Base-by-base conservation (phyloP, 2,797 vertebrate genomes). In the Chelonia mydas region DNA sequence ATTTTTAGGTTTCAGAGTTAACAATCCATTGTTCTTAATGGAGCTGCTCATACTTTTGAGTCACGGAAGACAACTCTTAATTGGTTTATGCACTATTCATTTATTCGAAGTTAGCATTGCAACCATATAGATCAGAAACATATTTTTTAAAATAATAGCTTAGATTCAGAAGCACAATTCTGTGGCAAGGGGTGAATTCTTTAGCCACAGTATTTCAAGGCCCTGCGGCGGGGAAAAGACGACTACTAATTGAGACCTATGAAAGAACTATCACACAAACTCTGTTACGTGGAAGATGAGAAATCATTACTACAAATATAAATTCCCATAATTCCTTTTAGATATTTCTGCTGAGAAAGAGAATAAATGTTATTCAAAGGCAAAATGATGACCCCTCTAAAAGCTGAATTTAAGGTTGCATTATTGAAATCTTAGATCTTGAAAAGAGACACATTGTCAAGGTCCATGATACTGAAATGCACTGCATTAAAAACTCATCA, bases 401-500 rank as follows among this genome's bases (percentile, higher is more conserved):
- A 76, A 6, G 13, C 0, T 21, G 41, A 88, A 10, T 28, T 83
- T 11, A 31, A 96, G 15, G 41, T 49, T 68, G 28, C n/a, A 83
- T 57, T 79, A 41, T 37, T 85, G 89, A 65, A 45, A 81, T 65
- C 49, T 28, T 25, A 86, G 54, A 31, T 51, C 89, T 89, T 12
- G 25, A 86, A 86, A 93, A 33, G 28, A 86, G 10, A 47, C 72
- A 54, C 51, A 92, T 12, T 54, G 5, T 80, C 88, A 74, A 89
- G 51, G 27, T 55, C 81, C 84, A 90, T 74, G 92, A 86, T 13
- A 77, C 31, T 53, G 41, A 81, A 93, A 92, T 49, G 3, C 5
- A 11, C 55, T 77, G 72, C 13, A 95, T 13, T 80, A 13, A 90
- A 95, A 86, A 61, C n/a, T 90, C 45, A 87, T 86, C 84, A 91